Conservation (phyloP, 2,113 vertebrate genomes). For the Sylvilagus bachmani region DNA sequence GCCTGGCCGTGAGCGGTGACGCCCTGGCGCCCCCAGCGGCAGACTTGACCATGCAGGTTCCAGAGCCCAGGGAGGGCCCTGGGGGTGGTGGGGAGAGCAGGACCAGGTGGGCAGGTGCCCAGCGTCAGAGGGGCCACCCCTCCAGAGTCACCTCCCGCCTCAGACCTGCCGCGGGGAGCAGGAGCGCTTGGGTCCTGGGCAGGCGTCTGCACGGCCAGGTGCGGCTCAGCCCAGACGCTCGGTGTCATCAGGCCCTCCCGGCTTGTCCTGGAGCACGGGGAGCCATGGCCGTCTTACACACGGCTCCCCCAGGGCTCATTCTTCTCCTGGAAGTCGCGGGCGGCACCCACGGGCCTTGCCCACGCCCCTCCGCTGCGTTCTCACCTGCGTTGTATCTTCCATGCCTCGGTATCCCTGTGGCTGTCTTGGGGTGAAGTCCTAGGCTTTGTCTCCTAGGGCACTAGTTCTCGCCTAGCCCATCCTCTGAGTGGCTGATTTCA, state of each 20-base stretch:
- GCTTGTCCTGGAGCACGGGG: too few relatives aligned
- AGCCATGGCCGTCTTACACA: too few relatives aligned
- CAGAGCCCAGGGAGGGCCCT: background rate
- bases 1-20: background rate
- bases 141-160: too few relatives aligned
- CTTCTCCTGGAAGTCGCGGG: background rate
- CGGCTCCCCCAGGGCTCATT: too few relatives aligned
- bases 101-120: too few relatives aligned
- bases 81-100: background rate
- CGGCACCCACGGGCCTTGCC: fast-evolving
- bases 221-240: background rate
- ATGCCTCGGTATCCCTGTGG: background rate
- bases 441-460: background rate
- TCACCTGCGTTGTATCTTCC: fast-evolving
- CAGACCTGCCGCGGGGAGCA: too few relatives aligned
- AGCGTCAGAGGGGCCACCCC: background rate
- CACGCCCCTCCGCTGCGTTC: fast-evolving
- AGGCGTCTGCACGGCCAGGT: background rate
- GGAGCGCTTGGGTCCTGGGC: fast-evolving
- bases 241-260: too few relatives aligned
- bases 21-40: background rate
- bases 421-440: background rate
- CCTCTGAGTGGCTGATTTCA: background rate
- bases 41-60: background rate
- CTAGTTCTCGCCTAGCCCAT: background rate